Conservation (phyloP, 2,797 vertebrate genomes). For the Gorsachius magnificus region DNA sequence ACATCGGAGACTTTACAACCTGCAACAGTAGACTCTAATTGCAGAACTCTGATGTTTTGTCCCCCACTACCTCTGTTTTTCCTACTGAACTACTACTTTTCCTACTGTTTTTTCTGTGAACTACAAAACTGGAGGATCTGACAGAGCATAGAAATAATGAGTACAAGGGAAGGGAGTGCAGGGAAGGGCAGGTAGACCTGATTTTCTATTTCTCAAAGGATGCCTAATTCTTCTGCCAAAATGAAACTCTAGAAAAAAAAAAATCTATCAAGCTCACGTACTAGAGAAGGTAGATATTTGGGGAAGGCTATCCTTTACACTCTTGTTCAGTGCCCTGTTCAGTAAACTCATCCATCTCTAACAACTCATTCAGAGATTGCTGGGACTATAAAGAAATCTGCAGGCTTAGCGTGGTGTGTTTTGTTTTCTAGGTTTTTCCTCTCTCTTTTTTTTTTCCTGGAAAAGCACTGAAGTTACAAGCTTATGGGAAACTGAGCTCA, state of each 20-base stretch:
- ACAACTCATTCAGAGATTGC: background rate
- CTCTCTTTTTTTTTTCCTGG: accelerated
- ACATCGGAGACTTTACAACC: background rate
- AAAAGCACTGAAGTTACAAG: background rate
- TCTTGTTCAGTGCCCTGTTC: background rate
- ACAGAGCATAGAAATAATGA: background rate
- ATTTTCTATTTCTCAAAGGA: background rate
- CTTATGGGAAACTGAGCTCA: background rate
- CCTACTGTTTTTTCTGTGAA: background rate
- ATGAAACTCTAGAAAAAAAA: background rate
- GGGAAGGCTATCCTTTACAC: background rate
- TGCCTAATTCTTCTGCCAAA: background rate
- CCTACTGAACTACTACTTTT: no score
- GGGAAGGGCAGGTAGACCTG: background rate
- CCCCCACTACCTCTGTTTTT: background rate
- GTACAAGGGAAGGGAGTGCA: accelerated
- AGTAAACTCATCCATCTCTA: background rate
- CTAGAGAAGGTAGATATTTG: background rate
- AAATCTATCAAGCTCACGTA: background rate
- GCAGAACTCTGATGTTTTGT: background rate
- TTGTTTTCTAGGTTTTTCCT: background rate
- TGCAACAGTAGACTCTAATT: background rate
- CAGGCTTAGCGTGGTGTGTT: background rate
- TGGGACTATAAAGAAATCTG: background rate
- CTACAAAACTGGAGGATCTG: background rate